Evolutionary conservation across 2,888 invertebrate species (phyloP).

Genomic region (Idaea aversata): DNA sequence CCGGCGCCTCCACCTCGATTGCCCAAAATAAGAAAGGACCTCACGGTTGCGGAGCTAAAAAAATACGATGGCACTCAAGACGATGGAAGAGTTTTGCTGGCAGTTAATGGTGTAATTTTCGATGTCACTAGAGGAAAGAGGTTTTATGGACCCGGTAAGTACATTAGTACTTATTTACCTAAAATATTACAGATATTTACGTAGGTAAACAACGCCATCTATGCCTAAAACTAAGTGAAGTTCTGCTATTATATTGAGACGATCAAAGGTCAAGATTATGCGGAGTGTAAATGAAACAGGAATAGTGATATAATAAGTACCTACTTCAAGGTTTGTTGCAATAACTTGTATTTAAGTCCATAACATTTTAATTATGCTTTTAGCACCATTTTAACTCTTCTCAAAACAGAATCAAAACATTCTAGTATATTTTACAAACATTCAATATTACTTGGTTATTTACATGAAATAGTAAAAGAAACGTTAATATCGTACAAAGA

Average conservation of each 20-base stretch:
- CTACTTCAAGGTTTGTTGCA: background rate
- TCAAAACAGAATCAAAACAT: background rate
- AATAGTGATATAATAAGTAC: background rate
- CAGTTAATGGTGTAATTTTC: conserved; percentile 95
- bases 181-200: background rate
- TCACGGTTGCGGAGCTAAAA: conserved; percentile 92
- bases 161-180: conserved; percentile 21
- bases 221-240: background rate
- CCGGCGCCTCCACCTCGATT: conserved; percentile 78
- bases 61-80: conserved; percentile 90
- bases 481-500: background rate
- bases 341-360: background rate
- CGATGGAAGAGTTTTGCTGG: conserved; percentile 94
- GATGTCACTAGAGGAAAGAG: conserved; percentile 95
- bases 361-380: background rate
- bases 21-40: conserved; percentile 92
- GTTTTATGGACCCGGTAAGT: conserved; percentile 96
- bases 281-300: conserved; percentile 13
- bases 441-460: background rate
- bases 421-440: background rate
- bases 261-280: conserved; percentile 28
- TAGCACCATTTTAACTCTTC: background rate
- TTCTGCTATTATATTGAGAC: background rate
- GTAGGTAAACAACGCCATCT: background rate
- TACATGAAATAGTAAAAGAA: background rate